Conservation (phyloP, 2,113 vertebrate species). For the Brachirus orientalis region DNA sequence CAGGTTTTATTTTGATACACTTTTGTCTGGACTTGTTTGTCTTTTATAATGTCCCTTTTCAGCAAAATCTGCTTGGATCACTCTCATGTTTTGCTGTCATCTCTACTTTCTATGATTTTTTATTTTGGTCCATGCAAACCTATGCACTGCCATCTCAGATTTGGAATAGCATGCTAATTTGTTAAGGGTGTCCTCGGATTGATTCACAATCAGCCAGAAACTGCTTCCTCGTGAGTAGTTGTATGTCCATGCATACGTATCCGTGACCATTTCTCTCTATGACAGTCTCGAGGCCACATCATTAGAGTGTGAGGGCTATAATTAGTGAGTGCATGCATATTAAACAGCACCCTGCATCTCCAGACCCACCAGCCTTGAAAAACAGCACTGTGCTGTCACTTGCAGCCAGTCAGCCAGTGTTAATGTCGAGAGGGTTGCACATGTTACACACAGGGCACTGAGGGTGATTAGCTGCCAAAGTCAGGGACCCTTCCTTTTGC, state of each 20-base stretch:
- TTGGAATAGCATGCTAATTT: constrained; percentile 23
- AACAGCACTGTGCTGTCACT: constrained; percentile 60
- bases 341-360: constrained; percentile 71
- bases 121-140: constrained; percentile 21
- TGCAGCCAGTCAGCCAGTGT: constrained; percentile 47
- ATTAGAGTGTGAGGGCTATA: constrained; percentile 77
- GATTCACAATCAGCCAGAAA: constrained; percentile 30
- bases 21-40: too few relatives aligned
- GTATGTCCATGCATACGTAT: constrained; percentile 22
- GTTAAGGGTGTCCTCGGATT: constrained; percentile 19
- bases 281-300: constrained; percentile 75
- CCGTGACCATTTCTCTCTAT: constrained; percentile 47
- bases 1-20: too few relatives aligned
- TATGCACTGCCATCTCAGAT: constrained; percentile 29
- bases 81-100: constrained; percentile 3
- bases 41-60: too few relatives aligned
- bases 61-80: too few relatives aligned
- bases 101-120: constrained; percentile 16
- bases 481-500: constrained; percentile 13
- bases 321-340: constrained; percentile 81
- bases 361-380: constrained; percentile 58
- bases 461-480: constrained; percentile 40
- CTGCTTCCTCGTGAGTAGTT: constrained; percentile 6
- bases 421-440: constrained; percentile 53
- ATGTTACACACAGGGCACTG: constrained; percentile 45